Evolutionary conservation across 2,797 vertebrate genomes (phyloP), one percentile per base, ranked within the genome.

Genomic region (Spinus olivaceus): DNA sequence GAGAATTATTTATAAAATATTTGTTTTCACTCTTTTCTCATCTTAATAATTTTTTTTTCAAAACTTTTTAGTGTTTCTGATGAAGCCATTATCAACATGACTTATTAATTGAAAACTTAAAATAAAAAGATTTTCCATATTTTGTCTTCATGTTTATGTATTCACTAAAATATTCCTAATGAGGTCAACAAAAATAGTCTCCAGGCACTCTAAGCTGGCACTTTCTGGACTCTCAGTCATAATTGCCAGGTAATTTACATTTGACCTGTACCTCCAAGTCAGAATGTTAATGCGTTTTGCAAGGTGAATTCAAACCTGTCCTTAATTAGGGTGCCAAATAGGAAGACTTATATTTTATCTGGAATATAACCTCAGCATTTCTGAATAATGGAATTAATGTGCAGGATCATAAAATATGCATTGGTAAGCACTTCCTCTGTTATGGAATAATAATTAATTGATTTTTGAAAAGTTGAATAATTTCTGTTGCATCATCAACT

Each of bases 241-340:
- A 97, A 97, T 94, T 97, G 83, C 65, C 49, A 87, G 63, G 83
- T 90, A 96, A 97, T 97, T 97, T 97, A 94, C 94, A 96, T 97
- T 94, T 96, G 94, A 97, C 93, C 94, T 96, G 83, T 93, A 81
- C 78, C 88, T 86, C 71, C 49, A 95, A 94, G 81, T 93, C 79
- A 83, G 82, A 94, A 96, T 92, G 74, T 57, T 95, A 97, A 96
- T 97, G 72, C 17, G 4, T 92, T 94, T 95, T 97, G 65, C 69
- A 95, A 87, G 81, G 81, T 88, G 96, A 97, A 95, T 96, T 96
- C 33, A 92, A 95, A 97, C 93, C 28, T 94, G 54, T 63, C 69
- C 46, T 95, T 96, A 95, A 96, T 97, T 97, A 93, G 78, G 9
- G 78, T 83, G 76, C 4, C 3, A 93, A 81, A 92, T n/a, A 91